Base-by-base conservation (phyloP, 2,888 invertebrate species). In the Helobdella robusta region DNA sequence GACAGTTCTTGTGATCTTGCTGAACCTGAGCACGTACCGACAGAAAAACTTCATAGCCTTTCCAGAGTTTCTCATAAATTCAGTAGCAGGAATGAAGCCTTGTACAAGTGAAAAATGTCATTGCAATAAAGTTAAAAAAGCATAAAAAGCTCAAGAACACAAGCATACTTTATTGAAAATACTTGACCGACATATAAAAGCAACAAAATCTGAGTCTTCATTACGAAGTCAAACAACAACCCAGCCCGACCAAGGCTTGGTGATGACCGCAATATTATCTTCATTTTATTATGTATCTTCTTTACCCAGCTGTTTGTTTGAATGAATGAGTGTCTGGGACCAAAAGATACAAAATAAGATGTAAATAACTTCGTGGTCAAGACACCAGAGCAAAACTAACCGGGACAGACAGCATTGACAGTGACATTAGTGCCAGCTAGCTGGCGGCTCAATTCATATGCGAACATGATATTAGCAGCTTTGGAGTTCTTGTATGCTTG, bases 401-500 rank as follows among this genome's bases (percentile, higher is more conserved):
- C 75, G 66, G 75, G 75, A 65, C 73, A 73, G 30, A 75, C 63
- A 59, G 70, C 70, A 67, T 75, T 74, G 59, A 69, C 71, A 5
- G 70, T 70, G n/a, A 76, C 74, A 2, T 71, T 71, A 1, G 73
- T 69, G 1, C 72, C 74, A 36, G 74, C 73, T 35, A 76, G 68
- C 30, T 69, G 66, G 54, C 70, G 68, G 23, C 74, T 71, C 58
- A 76, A 66, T 59, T 74, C 73, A 62, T 73, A 73, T 8, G 73
- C 69, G 62, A 74, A 73, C 71, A 75, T 68, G 18, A 76, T 59
- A 62, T 73, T 73, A 32, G 73, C 73, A 8, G 70, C 64, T 63
- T 76, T 76, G 44, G 74, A 74, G 69, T 76, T 75, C 68, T 75
- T 76, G 70, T 76, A 76, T 3, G 74, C 74, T 61, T 73, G 73